Base-by-base conservation (phyloP, 2,888 invertebrate genomes). In the Theretra japonica region DNA sequence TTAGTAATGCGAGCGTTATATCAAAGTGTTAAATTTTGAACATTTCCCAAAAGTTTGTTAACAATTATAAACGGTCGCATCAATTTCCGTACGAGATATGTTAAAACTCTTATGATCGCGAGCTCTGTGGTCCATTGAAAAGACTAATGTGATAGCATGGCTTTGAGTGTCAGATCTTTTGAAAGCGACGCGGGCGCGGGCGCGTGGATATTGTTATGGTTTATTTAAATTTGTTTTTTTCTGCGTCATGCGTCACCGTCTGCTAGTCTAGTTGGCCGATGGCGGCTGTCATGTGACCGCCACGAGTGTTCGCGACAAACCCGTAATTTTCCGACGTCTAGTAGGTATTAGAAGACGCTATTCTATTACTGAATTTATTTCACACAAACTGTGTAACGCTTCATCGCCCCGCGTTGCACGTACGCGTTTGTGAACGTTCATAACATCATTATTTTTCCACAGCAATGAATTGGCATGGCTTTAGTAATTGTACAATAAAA, bases 171-270 rank as follows among this genome's bases (percentile, higher is more conserved):
- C 65, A 48, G 48, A 83, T 82, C 85, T 86, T 87, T 87, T 84
- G 83, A 87, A 88, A 87, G 82, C 78, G 79, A 83, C 87, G 83
- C 81, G 82, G n/a, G 75, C 79, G 70, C 80, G n/a, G 60, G 41
- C 65, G 65, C n/a, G 62, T 62, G 84, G 84, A 85, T 86, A 89
- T 90, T 89, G 86, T 91, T 87, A 88, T 87, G 83, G 86, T 85
- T 88, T 89, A 89, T 92, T 91, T 88, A 87, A 89, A 90, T 86
- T 84, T 88, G 85, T 86, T 88, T 88, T 79, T 83, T 80, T 75
- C 76, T 76, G 82, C 75, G 79, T 72, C 81, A 84, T 88, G 90
- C 91, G 92, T 91, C 90, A 90, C 75, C 78, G 78, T 81, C 75
- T 84, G 83, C 86, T 86, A 88, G 85, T 87, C 86, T 83, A 82